These are phyloP conservation scores for Heteronetta atricapilla DNA, from an alignment of 2,113 vertebrate species.

Conservation along the genomic window DNA sequence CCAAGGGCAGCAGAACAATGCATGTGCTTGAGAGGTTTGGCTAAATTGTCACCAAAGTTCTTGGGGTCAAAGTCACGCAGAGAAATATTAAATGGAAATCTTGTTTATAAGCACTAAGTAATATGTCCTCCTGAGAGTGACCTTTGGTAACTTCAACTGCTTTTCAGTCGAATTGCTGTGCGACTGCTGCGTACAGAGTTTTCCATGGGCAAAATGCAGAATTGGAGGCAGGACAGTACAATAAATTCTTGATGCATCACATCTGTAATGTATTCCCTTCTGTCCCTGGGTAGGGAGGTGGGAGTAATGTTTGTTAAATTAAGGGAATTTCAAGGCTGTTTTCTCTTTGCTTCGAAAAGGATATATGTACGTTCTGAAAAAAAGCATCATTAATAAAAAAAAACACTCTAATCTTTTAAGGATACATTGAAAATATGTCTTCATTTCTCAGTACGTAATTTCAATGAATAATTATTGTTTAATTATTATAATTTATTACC, in stretches of 20 bases:
- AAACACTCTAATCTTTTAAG: not conserved
- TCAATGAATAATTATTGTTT: not conserved
- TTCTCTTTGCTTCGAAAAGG: not conserved
- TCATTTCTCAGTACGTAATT: not conserved
- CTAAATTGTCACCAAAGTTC: not conserved
- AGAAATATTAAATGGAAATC: conserved; percentile 20
- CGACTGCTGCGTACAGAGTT: not conserved
- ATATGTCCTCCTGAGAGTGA: not conserved
- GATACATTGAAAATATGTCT: not conserved
- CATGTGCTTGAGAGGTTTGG: not conserved
- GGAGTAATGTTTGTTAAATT: not conserved
- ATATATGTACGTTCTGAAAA: not conserved
- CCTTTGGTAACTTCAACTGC: not conserved
- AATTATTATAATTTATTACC: not conserved
- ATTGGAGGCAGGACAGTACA: not conserved
- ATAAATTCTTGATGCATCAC: not conserved
- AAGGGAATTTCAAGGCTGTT: not conserved
- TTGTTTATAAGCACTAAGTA: not conserved
- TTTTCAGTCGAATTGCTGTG: not conserved
- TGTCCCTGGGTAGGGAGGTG: not conserved
- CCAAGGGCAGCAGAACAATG: not conserved
- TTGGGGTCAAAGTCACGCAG: conserved; percentile 13
- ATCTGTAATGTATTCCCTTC: not conserved
- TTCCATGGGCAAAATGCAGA: not conserved
- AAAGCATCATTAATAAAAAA: not conserved